Evolutionary conservation across 1,140 invertebrate genomes (phyloP).

Genomic region (Nasonia vitripennis): DNA sequence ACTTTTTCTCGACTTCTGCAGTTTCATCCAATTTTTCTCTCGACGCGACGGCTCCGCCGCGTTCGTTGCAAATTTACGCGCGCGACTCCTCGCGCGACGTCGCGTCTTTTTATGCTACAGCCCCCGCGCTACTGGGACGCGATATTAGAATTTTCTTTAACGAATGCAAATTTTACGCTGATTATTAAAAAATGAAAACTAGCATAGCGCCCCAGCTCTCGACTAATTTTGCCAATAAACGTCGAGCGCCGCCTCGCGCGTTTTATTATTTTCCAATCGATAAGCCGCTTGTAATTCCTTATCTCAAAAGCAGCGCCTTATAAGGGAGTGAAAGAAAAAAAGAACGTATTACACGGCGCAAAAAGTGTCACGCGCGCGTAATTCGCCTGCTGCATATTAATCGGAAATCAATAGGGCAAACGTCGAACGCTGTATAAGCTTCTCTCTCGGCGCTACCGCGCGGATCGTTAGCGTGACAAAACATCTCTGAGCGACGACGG

Average conservation of each 20-base stretch:
- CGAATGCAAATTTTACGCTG: neutral
- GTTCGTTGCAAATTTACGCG: neutral
- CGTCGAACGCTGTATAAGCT: neutral
- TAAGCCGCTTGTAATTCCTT: too few species aligned
- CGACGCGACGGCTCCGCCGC: neutral
- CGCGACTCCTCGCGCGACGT: neutral
- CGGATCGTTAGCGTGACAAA: slow-evolving; percentile 39
- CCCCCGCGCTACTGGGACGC: neutral
- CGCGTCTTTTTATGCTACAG: neutral
- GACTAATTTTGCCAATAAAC: neutral
- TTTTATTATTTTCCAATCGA: too few species aligned
- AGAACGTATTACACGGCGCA: too few species aligned
- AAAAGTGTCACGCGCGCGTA: neutral
- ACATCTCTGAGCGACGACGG: slow-evolving; percentile 12
- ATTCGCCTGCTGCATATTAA: neutral
- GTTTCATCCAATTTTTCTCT: slow-evolving; percentile 38
- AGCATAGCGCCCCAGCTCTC: too few species aligned
- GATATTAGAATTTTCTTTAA: neutral
- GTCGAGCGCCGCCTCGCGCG: too few species aligned
- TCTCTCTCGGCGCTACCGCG: neutral
- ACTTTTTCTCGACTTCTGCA: slow-evolving; percentile 16
- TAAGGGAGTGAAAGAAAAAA: neutral
- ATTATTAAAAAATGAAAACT: neutral
- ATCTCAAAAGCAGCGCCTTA: neutral
- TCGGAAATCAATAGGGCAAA: slow-evolving; percentile 31